phyloP scores from a whole-genome alignment of 1,140 invertebrate genomes.

The Lepidurus apus region DNA sequence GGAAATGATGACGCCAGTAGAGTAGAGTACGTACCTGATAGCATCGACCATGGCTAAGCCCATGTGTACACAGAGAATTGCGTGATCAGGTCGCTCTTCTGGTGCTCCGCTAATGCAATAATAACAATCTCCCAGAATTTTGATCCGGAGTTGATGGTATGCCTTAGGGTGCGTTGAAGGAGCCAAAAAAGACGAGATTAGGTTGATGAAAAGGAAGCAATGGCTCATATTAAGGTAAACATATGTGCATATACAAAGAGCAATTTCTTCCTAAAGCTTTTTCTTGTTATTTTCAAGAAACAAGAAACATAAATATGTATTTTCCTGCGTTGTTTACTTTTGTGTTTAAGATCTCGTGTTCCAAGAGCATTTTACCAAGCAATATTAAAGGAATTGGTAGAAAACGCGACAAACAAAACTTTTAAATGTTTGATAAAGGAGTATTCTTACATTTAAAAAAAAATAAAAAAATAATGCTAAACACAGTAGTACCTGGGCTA shows the following conservation, averaged over 20 bases:
- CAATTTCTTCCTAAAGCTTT: not conserved
- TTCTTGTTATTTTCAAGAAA: too few relatives aligned
- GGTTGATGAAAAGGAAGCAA: not conserved
- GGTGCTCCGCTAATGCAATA: constrained; percentile 92
- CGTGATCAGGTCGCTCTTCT: constrained; percentile 80
- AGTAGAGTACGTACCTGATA: constrained; percentile 69
- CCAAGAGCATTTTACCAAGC: too few relatives aligned
- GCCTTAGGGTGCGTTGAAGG: constrained; percentile 52
- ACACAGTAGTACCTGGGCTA: constrained; percentile 63
- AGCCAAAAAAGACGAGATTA: not conserved
- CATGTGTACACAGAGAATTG: constrained; percentile 90
- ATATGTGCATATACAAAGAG: constrained; percentile 19
- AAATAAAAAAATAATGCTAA: too few relatives aligned
- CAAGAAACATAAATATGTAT: too few relatives aligned
- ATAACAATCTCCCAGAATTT: constrained; percentile 93
- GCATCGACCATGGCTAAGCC: constrained; percentile 93
- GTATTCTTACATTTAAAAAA: not conserved
- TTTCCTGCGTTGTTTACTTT: too few relatives aligned
- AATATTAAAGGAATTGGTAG: too few relatives aligned
- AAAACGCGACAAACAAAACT: constrained; percentile 25
- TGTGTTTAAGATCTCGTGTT: too few relatives aligned
- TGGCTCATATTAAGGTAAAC: not conserved
- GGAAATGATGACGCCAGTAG: too few relatives aligned
- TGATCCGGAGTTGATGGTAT: constrained; percentile 89
- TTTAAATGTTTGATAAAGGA: constrained; percentile 26